Evolutionary conservation across 2,113 vertebrate genomes (phyloP), one percentile per base, ranked within the genome.

Genomic region (Shinisaurus crocodilurus): DNA sequence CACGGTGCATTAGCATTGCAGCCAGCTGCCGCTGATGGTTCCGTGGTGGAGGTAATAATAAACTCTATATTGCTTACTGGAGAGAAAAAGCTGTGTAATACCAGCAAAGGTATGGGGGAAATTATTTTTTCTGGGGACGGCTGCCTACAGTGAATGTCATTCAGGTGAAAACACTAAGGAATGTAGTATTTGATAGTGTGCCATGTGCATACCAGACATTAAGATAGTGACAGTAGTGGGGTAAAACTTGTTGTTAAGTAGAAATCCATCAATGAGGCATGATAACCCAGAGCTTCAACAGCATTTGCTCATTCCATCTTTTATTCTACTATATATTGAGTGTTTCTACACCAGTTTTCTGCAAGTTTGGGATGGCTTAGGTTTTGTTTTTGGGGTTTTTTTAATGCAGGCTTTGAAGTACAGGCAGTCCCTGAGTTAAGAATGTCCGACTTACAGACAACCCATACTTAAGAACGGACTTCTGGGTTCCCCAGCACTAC

Each of bases 11-110:
- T 93, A 67, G 80, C 37, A 0, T 87, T 43, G 43, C 89, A 88
- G 92, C 90, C 90, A 95, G 89, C 92, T 90, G 1, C 82, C 88
- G 88, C 93, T 29, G 88, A 69, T 85, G 88, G 90, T 34, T 88
- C 90, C 16, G 6, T 2, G 40, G 18, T 27, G 1, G 90, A 92
- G 89, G 91, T 63, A 88, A 88, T 43, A 87, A 89, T 37, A 7
- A 89, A 90, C 54, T 83, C 86, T 5, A 0, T n/a, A 0, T n/a
- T 0, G n/a, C 82, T 92, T 32, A 16, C 79, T 83, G 54, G 88
- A 88, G 81, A 86, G 84, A 86, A n/a, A 37, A 63, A n/a, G n/a
- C 86, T 23, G 0, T 0, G 18, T 23, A 0, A 6, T 76, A 15
- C n/a, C 48, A 79, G 25, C 34, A 69, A 85, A 79, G 34, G 89